Evolutionary conservation across 2,888 invertebrate genomes (phyloP).

Genomic region (Andrena trimmerana): DNA sequence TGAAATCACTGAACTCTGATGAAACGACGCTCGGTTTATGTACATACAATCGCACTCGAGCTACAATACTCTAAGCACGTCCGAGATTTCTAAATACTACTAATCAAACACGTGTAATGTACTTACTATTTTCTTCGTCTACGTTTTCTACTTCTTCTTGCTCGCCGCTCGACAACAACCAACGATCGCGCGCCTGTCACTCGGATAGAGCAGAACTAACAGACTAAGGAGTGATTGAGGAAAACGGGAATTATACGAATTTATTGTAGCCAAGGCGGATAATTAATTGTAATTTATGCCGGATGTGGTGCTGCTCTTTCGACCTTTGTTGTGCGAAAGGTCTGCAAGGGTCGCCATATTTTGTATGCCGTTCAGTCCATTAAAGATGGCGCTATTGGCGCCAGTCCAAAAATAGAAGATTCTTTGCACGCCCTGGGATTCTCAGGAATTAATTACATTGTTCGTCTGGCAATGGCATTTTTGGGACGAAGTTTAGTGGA

Average conservation of each 20-base stretch:
- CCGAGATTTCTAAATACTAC: constrained; percentile 21
- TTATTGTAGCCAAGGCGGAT: not conserved
- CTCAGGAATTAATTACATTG: not conserved
- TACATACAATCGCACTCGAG: not conserved
- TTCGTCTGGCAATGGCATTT: not conserved
- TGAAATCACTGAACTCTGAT: constrained; percentile 16
- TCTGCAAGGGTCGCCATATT: not conserved
- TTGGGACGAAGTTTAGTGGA: not conserved
- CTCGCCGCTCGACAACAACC: not conserved
- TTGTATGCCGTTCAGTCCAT: not conserved
- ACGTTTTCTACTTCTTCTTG: not conserved
- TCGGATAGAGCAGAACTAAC: not conserved
- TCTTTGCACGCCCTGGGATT: not conserved
- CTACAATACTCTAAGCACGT: not conserved
- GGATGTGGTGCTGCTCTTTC: not conserved
- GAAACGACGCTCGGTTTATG: constrained; percentile 13
- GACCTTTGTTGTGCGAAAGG: not conserved
- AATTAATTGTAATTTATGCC: constrained; percentile 45
- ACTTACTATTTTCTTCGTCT: not conserved
- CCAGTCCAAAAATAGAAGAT: not conserved
- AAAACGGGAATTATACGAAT: not conserved
- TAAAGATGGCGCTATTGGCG: not conserved
- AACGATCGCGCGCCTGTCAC: not conserved
- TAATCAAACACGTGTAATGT: constrained; percentile 4
- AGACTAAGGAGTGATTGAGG: not conserved